Evolutionary conservation across 2,797 vertebrate species (phyloP).

Genomic region (Sebastes baramenuke): DNA sequence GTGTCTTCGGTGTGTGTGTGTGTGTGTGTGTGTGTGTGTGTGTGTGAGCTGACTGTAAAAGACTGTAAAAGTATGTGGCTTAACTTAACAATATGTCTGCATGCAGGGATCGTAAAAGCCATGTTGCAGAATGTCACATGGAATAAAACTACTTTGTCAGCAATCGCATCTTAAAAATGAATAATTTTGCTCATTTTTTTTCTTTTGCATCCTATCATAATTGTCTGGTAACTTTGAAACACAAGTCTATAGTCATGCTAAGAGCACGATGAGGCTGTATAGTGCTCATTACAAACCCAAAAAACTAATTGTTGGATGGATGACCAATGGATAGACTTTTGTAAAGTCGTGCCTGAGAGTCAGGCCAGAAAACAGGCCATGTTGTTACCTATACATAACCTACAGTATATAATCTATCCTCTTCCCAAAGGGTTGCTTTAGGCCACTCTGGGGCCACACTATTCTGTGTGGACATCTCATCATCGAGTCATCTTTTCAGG

Average conservation of each 20-base stretch:
- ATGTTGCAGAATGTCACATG: conserved; percentile 6
- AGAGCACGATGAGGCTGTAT: neutral
- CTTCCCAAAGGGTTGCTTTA: neutral
- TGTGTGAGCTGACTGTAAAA: conserved; percentile 9
- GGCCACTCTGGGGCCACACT: neutral
- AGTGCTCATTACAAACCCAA: neutral
- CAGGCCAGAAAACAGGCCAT: neutral
- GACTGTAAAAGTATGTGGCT: conserved; percentile 34
- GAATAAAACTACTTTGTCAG: conserved; percentile 2
- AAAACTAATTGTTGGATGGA: neutral
- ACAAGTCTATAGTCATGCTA: neutral
- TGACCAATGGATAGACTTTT: neutral
- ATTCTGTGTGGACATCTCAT: neutral
- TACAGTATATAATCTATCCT: neutral
- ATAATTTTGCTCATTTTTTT: neutral
- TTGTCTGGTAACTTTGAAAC: neutral
- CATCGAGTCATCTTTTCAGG: neutral
- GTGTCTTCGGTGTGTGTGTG: conserved; percentile 8
- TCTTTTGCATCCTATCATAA: neutral
- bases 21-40: neutral
- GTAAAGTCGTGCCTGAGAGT: neutral
- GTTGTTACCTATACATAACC: neutral
- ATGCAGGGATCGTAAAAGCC: conserved; percentile 20
- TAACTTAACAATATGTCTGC: conserved; percentile 48
- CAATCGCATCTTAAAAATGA: neutral